Percentiles rank a stretch among this genome's conserved stretches.
Conservation (phyloP, 2,113 vertebrate species). For the Ceyx margarethae region DNA sequence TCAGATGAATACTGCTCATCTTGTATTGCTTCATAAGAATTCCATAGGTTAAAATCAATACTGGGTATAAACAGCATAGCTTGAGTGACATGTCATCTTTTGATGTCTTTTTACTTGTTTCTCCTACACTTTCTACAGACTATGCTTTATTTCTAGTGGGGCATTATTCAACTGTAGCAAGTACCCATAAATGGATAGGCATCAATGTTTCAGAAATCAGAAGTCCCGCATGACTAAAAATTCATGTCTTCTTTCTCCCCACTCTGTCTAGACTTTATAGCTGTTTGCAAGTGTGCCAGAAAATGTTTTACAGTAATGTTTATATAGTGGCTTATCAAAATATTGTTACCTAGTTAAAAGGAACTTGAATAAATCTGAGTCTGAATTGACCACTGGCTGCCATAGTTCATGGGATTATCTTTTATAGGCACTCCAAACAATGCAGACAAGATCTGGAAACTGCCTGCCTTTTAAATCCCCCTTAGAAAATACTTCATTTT, state of each 20-base stretch:
- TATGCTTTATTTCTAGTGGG: neutral
- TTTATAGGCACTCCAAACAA: neutral
- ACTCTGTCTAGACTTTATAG: neutral
- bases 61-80: neutral
- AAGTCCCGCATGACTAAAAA: neutral
- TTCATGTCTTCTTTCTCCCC: neutral
- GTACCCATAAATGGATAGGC: neutral
- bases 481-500: neutral
- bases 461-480: neutral
- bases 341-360: neutral
- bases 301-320: neutral
- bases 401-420: neutral
- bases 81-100: neutral
- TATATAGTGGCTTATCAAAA: neutral
- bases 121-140: neutral
- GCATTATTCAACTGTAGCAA: neutral
- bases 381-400: neutral
- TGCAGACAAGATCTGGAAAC: neutral
- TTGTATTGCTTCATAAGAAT: neutral
- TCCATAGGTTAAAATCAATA: neutral
- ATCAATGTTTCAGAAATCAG: neutral
- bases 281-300: neutral
- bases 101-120: neutral
- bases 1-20: neutral
- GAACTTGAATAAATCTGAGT: neutral